Base-by-base conservation (phyloP, 2,797 vertebrate species). In the Catharus ustulatus region DNA sequence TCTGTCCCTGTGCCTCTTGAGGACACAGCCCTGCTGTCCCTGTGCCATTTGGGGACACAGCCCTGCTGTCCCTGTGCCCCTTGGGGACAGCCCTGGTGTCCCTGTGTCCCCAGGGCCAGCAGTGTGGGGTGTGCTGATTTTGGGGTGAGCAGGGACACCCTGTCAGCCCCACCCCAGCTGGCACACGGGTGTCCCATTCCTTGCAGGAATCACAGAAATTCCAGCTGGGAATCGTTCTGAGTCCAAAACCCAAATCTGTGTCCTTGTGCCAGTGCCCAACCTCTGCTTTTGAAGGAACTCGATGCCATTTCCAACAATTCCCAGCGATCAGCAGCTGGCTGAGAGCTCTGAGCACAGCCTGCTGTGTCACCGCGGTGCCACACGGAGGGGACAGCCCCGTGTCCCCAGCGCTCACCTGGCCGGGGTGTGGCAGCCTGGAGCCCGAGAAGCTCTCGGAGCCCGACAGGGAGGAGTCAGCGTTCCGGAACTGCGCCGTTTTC, bases 401-500 rank as follows among this genome's bases (percentile, higher is more conserved):
- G 34, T 48, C 46, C 46, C 46, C 46, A 2, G 1, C n/a, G n/a
- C 13, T 82, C 77, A 98, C 97, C 97, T 96, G 97, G 29, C 87
- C 5, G 3, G 94, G 92, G 5, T 91, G 95, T 0, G 90, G 78
- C 1, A 11, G 69, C 63, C 76, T 97, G 2, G 92, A 91, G 20
- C 93, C 96, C 0, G 67, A 91, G 84, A 94, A 90, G 48, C 96
- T 93, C 64, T 97, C 96, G 2, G 97, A 96, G 17, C 97, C 94
- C 0, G 51, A 96, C n/a, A 95, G 90, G 62, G 95, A 95, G 23
- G 96, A 93, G 52, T 92, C 95, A 0, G 96, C 77, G 1, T 97
- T 97, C 22, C 92, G 92, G 61, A 77, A 91, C 89, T 96, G 96
- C 23, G 97, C 77, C 0, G 95, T 92, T 27, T 94, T 98, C 32